A percentile compares a stretch with the other conserved stretches of the same genome.
phyloP scores from a whole-genome alignment of 2,888 invertebrate genomes.

The Silvanus unidentatus region DNA sequence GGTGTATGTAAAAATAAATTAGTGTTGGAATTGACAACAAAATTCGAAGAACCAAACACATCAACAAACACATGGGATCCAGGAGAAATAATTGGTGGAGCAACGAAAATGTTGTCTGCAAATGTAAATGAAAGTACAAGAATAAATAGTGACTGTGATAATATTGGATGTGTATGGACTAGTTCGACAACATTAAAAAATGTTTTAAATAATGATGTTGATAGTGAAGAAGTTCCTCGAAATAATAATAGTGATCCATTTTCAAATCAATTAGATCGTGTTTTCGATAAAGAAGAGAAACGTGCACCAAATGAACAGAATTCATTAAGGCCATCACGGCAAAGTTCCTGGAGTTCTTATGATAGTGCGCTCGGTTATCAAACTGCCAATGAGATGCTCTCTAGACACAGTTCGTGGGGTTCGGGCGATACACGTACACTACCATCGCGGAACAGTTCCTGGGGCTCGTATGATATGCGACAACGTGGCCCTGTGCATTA shows the following conservation, averaged over 20 bases:
- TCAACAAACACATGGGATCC: conserved; percentile 55
- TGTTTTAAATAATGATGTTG: conserved; percentile 33
- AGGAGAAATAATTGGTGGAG: conserved; percentile 47
- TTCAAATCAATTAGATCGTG: conserved; percentile 64
- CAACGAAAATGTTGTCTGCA: conserved; percentile 5
- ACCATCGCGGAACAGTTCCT: conserved; percentile 64
- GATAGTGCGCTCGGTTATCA: conserved; percentile 64
- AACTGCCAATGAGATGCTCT: conserved; percentile 55
- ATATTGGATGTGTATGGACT: conserved; percentile 47
- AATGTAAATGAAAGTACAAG: conserved; percentile 31
- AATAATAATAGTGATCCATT: conserved; percentile 58
- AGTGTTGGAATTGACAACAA: conserved; percentile 53
- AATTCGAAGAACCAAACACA: conserved; percentile 44
- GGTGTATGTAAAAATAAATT: conserved; percentile 33
- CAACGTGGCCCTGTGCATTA: conserved; percentile 39
- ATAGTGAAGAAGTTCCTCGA: conserved; percentile 41
- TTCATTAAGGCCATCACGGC: conserved; percentile 53
- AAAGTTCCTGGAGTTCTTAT: conserved; percentile 72
- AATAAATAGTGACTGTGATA: conserved; percentile 42
- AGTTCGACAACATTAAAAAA: conserved; percentile 41
- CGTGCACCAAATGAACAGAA: conserved; percentile 36
- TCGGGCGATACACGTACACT: conserved; percentile 62
- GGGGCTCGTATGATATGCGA: conserved; percentile 65
- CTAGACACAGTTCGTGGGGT: conserved; percentile 78
- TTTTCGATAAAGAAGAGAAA: conserved; percentile 63